These are phyloP conservation scores for Protonibea diacanthus DNA, from an alignment of 2,797 vertebrate genomes.

Conservation along the genomic window DNA sequence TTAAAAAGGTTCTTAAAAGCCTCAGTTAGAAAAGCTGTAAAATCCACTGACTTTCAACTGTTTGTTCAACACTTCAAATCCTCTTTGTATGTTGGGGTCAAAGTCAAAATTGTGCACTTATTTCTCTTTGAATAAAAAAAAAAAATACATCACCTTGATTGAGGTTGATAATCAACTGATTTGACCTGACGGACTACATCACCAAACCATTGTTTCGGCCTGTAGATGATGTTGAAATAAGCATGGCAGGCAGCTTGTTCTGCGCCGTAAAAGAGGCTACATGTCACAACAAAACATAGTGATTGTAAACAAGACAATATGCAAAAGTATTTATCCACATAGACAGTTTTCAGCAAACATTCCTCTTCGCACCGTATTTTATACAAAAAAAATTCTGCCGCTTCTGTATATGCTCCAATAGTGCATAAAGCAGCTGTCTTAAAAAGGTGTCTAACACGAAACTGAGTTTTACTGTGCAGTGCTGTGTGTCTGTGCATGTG, in stretches of 20 bases:
- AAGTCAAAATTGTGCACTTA: neutral
- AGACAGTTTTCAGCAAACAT: slow-evolving; percentile 52
- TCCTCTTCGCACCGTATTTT: slow-evolving; percentile 33
- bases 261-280: slow-evolving; percentile 18
- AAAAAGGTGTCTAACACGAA: slow-evolving; percentile 68
- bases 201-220: slow-evolving; percentile 23
- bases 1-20: slow-evolving; percentile 11
- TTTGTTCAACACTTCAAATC: neutral
- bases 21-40: slow-evolving; percentile 4
- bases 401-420: slow-evolving; percentile 67
- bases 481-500: slow-evolving; percentile 53
- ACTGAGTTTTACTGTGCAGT: slow-evolving; percentile 55
- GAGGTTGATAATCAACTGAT: slow-evolving; percentile 9
- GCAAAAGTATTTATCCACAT: slow-evolving; percentile 48
- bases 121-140: neutral
- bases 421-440: slow-evolving; percentile 73
- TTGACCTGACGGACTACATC: slow-evolving; percentile 19
- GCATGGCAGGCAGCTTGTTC: slow-evolving; percentile 20
- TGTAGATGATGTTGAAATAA: slow-evolving; percentile 21
- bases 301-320: slow-evolving; percentile 47
- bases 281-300: slow-evolving; percentile 24
- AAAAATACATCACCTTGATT: slow-evolving; percentile 11
- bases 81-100: neutral
- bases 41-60: slow-evolving; percentile 1
- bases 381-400: slow-evolving; percentile 46